Percentiles rank a stretch among this genome's conserved stretches.
Conservation (phyloP, 1,140 invertebrate genomes). For the Phenacoccus solenopsis region DNA sequence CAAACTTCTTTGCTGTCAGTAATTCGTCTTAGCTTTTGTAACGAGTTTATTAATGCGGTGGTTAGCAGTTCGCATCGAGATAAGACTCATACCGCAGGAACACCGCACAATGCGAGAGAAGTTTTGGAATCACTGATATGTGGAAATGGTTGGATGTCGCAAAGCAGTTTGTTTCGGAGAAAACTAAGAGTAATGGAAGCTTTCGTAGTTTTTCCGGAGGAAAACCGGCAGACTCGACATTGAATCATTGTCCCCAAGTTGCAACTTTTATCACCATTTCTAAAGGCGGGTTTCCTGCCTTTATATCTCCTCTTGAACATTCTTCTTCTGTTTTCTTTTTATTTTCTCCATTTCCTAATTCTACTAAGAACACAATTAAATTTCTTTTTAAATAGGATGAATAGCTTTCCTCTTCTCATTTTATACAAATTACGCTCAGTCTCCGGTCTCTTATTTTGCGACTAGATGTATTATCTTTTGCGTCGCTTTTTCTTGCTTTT, state of each 20-base stretch:
- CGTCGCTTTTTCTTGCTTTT: neutral
- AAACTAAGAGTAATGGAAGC: slow-evolving; percentile 17
- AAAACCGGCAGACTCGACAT: slow-evolving; percentile 11
- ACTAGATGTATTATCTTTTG: slow-evolving; percentile 1
- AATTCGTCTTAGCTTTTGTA: too few species aligned
- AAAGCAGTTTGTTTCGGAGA: slow-evolving; percentile 10
- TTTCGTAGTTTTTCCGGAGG: slow-evolving; percentile 16
- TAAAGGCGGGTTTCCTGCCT: slow-evolving; percentile 15
- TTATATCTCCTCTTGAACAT: slow-evolving; percentile 16
- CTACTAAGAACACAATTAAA: slow-evolving; percentile 14
- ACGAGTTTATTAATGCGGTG: too few species aligned
- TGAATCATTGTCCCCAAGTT: slow-evolving; percentile 16
- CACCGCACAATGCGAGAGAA: neutral
- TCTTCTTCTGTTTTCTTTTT: slow-evolving; percentile 18
- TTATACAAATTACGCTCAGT: slow-evolving; percentile 12
- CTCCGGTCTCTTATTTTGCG: neutral
- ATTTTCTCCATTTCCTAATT: slow-evolving; percentile 15
- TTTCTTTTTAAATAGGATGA: slow-evolving; percentile 18
- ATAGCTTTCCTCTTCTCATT: slow-evolving; percentile 16
- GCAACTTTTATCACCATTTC: slow-evolving; percentile 17
- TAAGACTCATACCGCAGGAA: neutral
- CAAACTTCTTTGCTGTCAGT: too few species aligned
- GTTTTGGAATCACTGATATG: slow-evolving; percentile 4
- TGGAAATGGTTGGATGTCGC: slow-evolving; percentile 10
- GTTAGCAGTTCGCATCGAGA: too few species aligned